phyloP scores from a whole-genome alignment of 2,888 invertebrate species.

The Gortyna flavago region DNA sequence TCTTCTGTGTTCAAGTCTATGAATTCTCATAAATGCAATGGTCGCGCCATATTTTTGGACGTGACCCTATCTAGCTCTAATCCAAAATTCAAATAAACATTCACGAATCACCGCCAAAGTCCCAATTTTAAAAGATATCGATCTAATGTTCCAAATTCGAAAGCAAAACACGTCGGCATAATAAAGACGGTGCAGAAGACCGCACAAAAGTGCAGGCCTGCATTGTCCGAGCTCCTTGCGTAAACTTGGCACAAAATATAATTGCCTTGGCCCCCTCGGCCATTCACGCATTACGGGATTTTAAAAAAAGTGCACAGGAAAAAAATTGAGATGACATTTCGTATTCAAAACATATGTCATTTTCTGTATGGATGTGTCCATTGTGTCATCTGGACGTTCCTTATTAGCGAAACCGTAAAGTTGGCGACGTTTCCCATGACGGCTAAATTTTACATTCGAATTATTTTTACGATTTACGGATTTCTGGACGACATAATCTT shows the following conservation, averaged over 20 bases:
- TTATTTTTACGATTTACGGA: slow-evolving; percentile 79
- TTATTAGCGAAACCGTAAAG: slow-evolving; percentile 86
- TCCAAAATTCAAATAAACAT: slow-evolving; percentile 57
- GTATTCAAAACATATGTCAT: slow-evolving; percentile 89
- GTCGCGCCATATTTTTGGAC: background rate
- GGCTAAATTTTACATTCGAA: slow-evolving; percentile 81
- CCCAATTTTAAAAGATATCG: slow-evolving; percentile 71
- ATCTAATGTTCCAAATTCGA: slow-evolving; percentile 75
- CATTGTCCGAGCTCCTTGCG: slow-evolving; percentile 81
- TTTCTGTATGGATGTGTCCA: slow-evolving; percentile 85
- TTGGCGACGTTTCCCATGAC: slow-evolving; percentile 88
- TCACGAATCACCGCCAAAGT: slow-evolving; percentile 39
- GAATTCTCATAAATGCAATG: slow-evolving; percentile 7
- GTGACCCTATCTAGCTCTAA: slow-evolving; percentile 25
- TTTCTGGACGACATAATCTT: slow-evolving; percentile 75
- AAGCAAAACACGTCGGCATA: slow-evolving; percentile 80
- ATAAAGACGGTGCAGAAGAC: slow-evolving; percentile 82
- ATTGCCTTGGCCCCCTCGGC: slow-evolving; percentile 87
- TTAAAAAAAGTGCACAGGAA: slow-evolving; percentile 71
- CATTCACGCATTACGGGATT: slow-evolving; percentile 70
- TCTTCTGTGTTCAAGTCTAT: background rate
- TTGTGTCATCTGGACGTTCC: slow-evolving; percentile 76
- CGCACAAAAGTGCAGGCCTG: slow-evolving; percentile 80
- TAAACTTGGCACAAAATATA: slow-evolving; percentile 83
- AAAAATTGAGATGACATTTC: slow-evolving; percentile 82